Base-by-base conservation (phyloP, 2,888 invertebrate genomes). In the Drosophila pseudotakahashii region DNA sequence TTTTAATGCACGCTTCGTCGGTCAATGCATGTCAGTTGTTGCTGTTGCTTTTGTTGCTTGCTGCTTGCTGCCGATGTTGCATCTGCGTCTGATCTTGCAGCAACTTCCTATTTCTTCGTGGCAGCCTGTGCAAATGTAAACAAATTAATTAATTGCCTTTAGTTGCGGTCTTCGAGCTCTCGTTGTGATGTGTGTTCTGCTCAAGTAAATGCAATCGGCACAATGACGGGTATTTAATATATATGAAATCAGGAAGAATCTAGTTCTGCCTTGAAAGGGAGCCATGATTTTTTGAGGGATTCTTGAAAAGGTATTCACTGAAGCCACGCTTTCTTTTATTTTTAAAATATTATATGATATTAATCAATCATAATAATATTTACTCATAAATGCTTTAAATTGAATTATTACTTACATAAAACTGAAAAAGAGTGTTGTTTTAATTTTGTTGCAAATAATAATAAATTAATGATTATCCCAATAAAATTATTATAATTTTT, bases 111-210 rank as follows among this genome's bases (percentile, higher is more conserved):
- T 81, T 86, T 86, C 86, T 86, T 82, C 74, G 81, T 74, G 76
- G 82, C 81, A 79, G 86, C 54, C 81, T 80, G 76, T 62, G 60
- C 73, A 74, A 81, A 86, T 84, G 85, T 84, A 84, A 84, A 84
- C 84, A 84, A 85, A 84, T 84, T 84, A 84, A 84, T 84, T 82
- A 84, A 84, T 87, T 87, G 85, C 84, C 85, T 78, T 81, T 83
- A 71, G 74, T 83, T 81, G 78, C 77, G 78, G 75, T 77, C 81
- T 75, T 75, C 54, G 54, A 13, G 51, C 51, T 50, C 16, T 32
- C 63, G 50, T 36, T 48, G 74, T 26, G 26, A 6, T 26, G 6
- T 26, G 26, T 61, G 54, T 47, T 48, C 66, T 53, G 60, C 47
- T 62, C 63, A 48, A 48, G 61, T 48, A 52, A 53, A 66, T 47